Base-by-base conservation (phyloP, 2,797 vertebrate species). In the Glyptemys insculpta region DNA sequence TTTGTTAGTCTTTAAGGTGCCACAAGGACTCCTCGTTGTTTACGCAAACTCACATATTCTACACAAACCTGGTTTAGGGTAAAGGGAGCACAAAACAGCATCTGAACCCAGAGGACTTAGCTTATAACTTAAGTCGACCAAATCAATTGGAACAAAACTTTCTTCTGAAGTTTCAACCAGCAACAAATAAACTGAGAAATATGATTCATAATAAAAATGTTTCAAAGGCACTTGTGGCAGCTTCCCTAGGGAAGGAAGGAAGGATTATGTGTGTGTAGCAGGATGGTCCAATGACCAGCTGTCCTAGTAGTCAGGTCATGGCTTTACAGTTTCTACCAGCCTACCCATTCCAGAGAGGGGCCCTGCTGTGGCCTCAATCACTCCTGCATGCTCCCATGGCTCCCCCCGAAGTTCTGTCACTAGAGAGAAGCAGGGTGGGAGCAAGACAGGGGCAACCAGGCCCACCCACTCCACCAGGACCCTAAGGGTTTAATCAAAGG, bases 161-260 rank as follows among this genome's bases (percentile, higher is more conserved):
- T 96, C 96, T 96, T 74, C 27, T 27, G 7, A 11, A 72, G 83
- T 95, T 91, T 82, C 68, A 96, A 72, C 91, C 95, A 89, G 41
- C 94, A 96, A 95, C 59, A 19, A 49, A 90, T 86, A 90, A 85
- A 47, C 34, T 47, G n/a, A 86, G n/a, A 4, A 57, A 65, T 19
- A 25, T 8, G 8, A 8, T 72, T 91, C 94, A n/a, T 10, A 81
- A 27, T 14, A 50, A 57, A 94, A 93, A 79, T 81, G 65, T 8
- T 79, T 37, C 37, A 76, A n/a, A 88, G 62, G 18, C 9, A 78
- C 3, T 6, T 76, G 6, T 68, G n/a, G 65, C n/a, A 94, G 27
- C 9, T 78, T 12, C 9, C 19, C 14, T 87, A 18, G 80, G 8
- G 87, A 21, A 91, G 53, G 87, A 21, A 91, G 53, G 82, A 90